A percentile compares a stretch with the other conserved stretches of the same genome.
Conservation (phyloP, 2,113 vertebrate genomes). For the Lethenteron reissneri region DNA sequence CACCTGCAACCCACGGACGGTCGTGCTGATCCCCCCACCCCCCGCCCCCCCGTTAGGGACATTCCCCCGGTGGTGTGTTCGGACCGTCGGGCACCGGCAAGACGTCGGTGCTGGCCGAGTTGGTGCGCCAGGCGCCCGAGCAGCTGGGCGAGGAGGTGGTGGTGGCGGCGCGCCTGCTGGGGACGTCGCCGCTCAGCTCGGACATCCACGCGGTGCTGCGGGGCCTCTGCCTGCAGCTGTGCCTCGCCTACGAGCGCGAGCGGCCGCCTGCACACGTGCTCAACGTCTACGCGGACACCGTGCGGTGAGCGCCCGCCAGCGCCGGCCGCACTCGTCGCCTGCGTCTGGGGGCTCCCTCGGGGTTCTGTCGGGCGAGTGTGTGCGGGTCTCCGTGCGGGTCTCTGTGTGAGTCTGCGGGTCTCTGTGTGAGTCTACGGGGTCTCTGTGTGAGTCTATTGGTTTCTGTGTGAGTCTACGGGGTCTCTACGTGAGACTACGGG, state of each 20-base stretch:
- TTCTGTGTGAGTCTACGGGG: too few species aligned
- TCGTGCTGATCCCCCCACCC: too few species aligned
- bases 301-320: conserved; percentile 2
- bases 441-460: too few species aligned
- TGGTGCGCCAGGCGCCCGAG: conserved; percentile 18
- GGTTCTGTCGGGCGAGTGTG: too few species aligned
- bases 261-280: conserved; percentile 18
- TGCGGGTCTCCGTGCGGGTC: too few species aligned
- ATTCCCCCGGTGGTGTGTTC: conserved; percentile 26
- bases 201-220: conserved; percentile 23
- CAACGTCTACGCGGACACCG: conserved; percentile 18
- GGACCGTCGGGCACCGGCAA: conserved; percentile 34
- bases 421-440: too few species aligned
- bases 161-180: conserved; percentile 24
- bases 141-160: conserved; percentile 16
- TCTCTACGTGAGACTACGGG: too few species aligned
- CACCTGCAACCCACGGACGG: too few species aligned
- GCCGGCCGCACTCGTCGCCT: too few species aligned
- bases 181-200: conserved; percentile 19
- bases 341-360: too few species aligned
- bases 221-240: conserved; percentile 30
- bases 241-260: conserved; percentile 24
- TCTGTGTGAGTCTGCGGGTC: too few species aligned
- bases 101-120: conserved; percentile 29
- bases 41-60: conserved; percentile 5